These are phyloP conservation scores for Prolemur simus DNA, from an alignment of 2,113 vertebrate genomes.

Conservation along the genomic window DNA sequence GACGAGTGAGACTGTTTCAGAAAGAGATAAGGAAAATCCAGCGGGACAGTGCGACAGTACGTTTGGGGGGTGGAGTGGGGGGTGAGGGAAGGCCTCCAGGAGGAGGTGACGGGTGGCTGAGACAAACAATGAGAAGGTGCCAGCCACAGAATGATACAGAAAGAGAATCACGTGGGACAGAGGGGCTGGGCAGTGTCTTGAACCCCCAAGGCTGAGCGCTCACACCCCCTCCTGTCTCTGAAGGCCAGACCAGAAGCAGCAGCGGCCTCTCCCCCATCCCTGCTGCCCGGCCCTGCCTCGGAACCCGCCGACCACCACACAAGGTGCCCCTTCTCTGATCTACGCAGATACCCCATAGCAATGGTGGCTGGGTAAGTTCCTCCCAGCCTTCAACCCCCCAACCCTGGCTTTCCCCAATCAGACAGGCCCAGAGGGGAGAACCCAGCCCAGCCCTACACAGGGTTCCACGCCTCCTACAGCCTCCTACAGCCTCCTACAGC, in stretches of 20 bases:
- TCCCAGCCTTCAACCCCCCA: neutral
- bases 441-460: neutral
- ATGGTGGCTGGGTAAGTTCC: neutral
- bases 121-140: neutral
- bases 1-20: neutral
- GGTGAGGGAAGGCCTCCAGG: neutral
- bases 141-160: neutral
- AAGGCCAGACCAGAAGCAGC: neutral
- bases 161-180: neutral
- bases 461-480: neutral
- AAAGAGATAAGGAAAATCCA: neutral
- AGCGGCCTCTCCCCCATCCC: no score
- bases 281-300: neutral
- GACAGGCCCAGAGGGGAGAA: neutral
- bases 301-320: rapidly evolving
- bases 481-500: neutral
- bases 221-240: neutral
- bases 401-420: no score
- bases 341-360: neutral
- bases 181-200: neutral
- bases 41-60: rapidly evolving
- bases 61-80: no score
- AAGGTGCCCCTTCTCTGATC: neutral
- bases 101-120: neutral
- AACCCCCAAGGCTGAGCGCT: neutral